Base-by-base conservation (phyloP, 2,797 vertebrate genomes). In the Girardinus metallicus region DNA sequence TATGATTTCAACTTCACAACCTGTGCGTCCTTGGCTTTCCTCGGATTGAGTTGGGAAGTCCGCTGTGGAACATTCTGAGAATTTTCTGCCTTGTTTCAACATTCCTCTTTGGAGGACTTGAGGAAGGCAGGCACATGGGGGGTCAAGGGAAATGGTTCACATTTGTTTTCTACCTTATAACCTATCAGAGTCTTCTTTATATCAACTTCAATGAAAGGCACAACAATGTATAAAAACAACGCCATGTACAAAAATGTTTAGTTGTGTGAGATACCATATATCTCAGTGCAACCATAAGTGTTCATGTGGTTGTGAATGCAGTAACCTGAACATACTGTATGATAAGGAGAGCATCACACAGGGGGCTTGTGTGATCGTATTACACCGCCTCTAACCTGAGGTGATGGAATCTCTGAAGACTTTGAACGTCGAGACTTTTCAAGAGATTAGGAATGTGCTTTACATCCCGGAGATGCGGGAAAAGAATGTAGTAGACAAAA, bases 251-350 rank as follows among this genome's bases (percentile, higher is more conserved):
- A 91, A 92, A 89, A 91, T 84, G 90, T 97, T 96, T 93, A 91
- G 93, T 96, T 96, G 95, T 96, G 95, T 95, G 95, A 96, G 97
- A 97, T 96, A 43, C 85, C 90, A 85, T 93, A 96, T 95, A 97
- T 94, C 94, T 96, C 91, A 94, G 87, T 89, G 87, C 95, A 94
- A 89, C 88, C 53, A 66, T 89, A 88, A 79, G 88, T 92, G 90
- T 94, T 91, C 83, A 86, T 85, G 86, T 93, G 92, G 85, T 91
- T 79, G 87, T 80, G 87, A 89, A 91, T 89, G 89, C 93, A 90
- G 91, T 91, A 85, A 91, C 75, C 85, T 87, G 84, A 88, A 91
- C 86, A 88, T 84, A 83, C 92, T 93, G 92, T 91, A 90, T 91
- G 89, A 87, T 83, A 81, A 75, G 83, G 85, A 78, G 34, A 79